Conservation (phyloP, 1,140 invertebrate species). For the Apocrypta bakeri region DNA sequence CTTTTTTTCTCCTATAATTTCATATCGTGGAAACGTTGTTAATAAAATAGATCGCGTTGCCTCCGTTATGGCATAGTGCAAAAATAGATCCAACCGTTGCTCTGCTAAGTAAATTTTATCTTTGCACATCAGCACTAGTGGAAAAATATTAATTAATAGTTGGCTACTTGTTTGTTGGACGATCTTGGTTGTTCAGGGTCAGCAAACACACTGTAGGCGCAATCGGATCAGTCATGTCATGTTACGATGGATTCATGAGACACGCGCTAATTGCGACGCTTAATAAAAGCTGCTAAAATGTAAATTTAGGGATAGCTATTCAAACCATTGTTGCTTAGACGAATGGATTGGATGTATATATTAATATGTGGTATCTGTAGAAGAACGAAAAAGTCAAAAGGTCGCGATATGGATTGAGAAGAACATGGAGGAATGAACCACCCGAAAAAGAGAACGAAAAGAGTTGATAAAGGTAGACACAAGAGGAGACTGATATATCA, state of each 20-base stretch:
- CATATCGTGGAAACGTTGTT: too few relatives aligned
- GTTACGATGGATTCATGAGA: neutral
- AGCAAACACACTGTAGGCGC: neutral
- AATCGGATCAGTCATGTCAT: neutral
- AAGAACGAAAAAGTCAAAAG: neutral
- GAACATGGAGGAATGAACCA: conserved; percentile 5
- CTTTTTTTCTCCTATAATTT: too few relatives aligned
- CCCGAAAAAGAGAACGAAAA: conserved; percentile 19
- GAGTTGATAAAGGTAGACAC: conserved; percentile 33
- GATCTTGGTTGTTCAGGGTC: conserved; percentile 39
- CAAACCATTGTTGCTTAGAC: neutral
- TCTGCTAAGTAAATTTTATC: conserved; percentile 13
- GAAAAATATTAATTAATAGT: conserved; percentile 31
- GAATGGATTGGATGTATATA: neutral
- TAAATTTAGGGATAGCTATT: conserved; percentile 35
- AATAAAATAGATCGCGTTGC: too few relatives aligned
- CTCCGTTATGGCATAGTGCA: too few relatives aligned
- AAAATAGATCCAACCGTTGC: neutral
- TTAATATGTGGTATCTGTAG: neutral
- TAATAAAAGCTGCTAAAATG: conserved; percentile 7
- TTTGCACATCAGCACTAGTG: neutral
- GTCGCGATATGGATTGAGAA: conserved; percentile 20
- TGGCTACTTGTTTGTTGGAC: conserved; percentile 16
- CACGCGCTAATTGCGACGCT: conserved; percentile 24
- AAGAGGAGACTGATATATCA: conserved; percentile 6